These are phyloP conservation scores for Phodopus roborovskii DNA, from an alignment of 2,113 vertebrate species.

Conservation along the genomic window DNA sequence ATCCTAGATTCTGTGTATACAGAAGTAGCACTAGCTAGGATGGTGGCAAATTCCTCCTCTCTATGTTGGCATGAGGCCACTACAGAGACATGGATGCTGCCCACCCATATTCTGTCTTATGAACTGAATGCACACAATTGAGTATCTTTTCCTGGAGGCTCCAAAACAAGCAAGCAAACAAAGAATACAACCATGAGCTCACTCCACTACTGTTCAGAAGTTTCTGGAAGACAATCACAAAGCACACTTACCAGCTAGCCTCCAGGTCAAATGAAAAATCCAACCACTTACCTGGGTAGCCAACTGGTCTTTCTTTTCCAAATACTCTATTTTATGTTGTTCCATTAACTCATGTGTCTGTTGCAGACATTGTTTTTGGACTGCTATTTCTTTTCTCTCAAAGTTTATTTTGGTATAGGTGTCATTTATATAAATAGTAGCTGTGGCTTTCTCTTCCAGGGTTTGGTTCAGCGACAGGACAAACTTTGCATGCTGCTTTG, in stretches of 20 bases:
- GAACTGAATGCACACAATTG: not conserved
- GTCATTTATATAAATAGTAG: conserved; percentile 79
- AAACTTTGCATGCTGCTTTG: conserved; percentile 43
- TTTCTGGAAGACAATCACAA: not conserved
- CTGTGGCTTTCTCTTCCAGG: conserved; percentile 78
- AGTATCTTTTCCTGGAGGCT: not conserved
- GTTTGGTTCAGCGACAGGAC: conserved; percentile 81
- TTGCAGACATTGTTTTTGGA: not conserved
- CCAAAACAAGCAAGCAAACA: not conserved
- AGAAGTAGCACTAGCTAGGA: not conserved
- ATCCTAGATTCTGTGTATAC: not conserved
- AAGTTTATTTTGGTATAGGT: conserved; percentile 70
- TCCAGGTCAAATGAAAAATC: not conserved
- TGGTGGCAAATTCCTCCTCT: not conserved
- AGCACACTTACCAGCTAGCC: not conserved
- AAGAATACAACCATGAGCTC: not conserved
- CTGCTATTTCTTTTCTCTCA: conserved; percentile 68
- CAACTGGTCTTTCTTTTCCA: conserved; percentile 62
- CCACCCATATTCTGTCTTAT: not conserved
- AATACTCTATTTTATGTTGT: conserved; percentile 73
- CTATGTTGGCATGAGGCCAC: too few species aligned
- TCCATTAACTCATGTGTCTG: conserved; percentile 68
- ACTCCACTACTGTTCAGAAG: not conserved
- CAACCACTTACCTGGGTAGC: conserved; percentile 69
- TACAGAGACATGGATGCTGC: not conserved